Conservation (phyloP, 2,113 vertebrate genomes). For the Mus musculus region DNA sequence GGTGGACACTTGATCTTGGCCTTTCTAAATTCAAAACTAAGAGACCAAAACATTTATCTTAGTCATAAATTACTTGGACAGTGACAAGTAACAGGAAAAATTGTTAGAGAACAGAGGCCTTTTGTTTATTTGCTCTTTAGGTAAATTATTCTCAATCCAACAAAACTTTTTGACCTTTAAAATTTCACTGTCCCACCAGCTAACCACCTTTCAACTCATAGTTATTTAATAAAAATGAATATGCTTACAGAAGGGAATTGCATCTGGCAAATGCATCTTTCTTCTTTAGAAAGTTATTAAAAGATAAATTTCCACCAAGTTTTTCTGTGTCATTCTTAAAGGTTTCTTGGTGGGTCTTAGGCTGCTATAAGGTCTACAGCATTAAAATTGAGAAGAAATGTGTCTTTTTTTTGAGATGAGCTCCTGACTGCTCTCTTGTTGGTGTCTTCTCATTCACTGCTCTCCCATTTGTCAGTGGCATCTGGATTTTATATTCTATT, state of each 20-base stretch:
- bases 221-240: conserved; percentile 30
- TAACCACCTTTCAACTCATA: not conserved
- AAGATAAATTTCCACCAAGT: conserved; percentile 42
- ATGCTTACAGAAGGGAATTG: conserved; percentile 2
- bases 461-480: not conserved
- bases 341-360: conserved; percentile 23
- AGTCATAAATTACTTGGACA: not conserved
- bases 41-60: not conserved
- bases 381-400: conserved; percentile 22
- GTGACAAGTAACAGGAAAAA: not conserved
- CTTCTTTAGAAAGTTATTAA: conserved; percentile 20
- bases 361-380: conserved; percentile 31
- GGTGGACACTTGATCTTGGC: not conserved
- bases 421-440: not conserved
- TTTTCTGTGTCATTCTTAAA: conserved; percentile 50
- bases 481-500: not conserved
- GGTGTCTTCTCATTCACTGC: not conserved
- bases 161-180: not conserved
- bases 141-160: not conserved
- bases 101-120: not conserved
- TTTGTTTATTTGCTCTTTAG: not conserved
- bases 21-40: not conserved
- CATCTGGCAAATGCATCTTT: conserved; percentile 52
- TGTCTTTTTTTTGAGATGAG: conserved; percentile 49
- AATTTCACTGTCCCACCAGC: not conserved